Evolutionary conservation across 2,888 invertebrate species (phyloP), one percentile per base, ranked within the genome.

Genomic region (Eutolmus rufibarbis): DNA sequence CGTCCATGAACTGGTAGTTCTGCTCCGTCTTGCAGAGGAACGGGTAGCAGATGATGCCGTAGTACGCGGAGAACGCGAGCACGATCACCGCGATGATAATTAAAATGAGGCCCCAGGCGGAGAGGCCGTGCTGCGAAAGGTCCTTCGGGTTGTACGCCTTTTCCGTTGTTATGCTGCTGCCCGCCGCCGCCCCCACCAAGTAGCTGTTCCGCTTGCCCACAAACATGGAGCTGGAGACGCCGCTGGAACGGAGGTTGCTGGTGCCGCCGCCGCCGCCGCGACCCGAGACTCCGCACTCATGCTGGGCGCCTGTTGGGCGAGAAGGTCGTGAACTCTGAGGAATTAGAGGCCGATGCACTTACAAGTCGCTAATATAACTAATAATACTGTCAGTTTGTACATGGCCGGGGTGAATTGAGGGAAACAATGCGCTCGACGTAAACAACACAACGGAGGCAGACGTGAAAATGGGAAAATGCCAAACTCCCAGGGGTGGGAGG

Each of bases 1-100:
- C 91, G 88, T 92, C 92, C 92, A 93, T 92, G 82, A 92, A 92
- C 51, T 91, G 91, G 88, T 92, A 92, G 86, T 91, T 92, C 74
- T 91, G 91, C 84, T 92, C 92, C 37, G 91, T 90, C 78, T 91
- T 90, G 87, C 95, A 95, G 78, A 95, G 90, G 79, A 94, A 93
- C 40, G 95, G 95, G 91, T 95, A 95, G 90, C 95, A 95, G 89
- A 95, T 93, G 43, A 95, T 94, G 88, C 94, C 94, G 90, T 95
- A 96, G 90, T 96, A 95, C 66, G 94, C 93, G 0, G 94, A 94
- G 46, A 92, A 89, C 23, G 91, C 91, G 23, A 90, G 78, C 19
- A 92, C 89, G 85, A 92, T 92, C 8, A 91, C 90, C 4, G 90
- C 90, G 56, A 92, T 91, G 85, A 92, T 91, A 5, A 92, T 90